A percentile compares a stretch with the other conserved stretches of the same genome.
Evolutionary conservation across 2,797 vertebrate species (phyloP).

Genomic region (Neosilurus mollespiculum): DNA sequence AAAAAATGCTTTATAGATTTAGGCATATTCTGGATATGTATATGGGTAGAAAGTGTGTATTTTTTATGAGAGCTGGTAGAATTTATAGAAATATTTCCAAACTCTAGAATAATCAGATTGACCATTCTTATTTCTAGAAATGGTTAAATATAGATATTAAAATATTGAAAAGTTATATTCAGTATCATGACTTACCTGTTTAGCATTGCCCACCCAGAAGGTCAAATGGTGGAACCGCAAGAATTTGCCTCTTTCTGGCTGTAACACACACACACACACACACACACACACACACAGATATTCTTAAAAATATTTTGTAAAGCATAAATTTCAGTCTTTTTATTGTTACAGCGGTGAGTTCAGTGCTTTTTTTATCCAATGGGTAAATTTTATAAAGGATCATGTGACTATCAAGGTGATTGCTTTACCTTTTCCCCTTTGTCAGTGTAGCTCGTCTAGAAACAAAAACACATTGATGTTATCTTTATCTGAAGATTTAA

Average conservation of each 20-base stretch:
- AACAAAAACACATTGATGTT: constrained; percentile 38
- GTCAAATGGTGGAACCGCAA: constrained; percentile 79
- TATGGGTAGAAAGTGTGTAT: background rate
- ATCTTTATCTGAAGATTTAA: background rate
- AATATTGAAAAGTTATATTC: background rate
- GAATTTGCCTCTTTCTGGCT: constrained; percentile 75
- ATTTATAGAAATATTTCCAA: background rate
- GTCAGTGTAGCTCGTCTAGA: constrained; percentile 79
- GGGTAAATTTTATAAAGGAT: background rate
- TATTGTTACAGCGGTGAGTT: background rate
- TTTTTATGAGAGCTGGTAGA: background rate
- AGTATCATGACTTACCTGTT: constrained; percentile 71
- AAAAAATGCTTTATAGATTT: background rate
- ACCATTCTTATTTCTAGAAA: background rate
- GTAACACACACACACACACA: constrained; percentile 41
- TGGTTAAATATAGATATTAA: too few species aligned
- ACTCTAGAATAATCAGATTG: background rate
- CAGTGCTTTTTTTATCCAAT: background rate
- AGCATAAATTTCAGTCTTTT: background rate
- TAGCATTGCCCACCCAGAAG: constrained; percentile 85
- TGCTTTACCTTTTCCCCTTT: constrained; percentile 80
- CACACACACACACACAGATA: background rate
- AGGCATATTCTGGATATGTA: background rate
- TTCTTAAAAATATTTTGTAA: background rate
- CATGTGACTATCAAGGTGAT: background rate